phyloP scores from a whole-genome alignment of 2,797 vertebrate species.

The Otus scops region DNA sequence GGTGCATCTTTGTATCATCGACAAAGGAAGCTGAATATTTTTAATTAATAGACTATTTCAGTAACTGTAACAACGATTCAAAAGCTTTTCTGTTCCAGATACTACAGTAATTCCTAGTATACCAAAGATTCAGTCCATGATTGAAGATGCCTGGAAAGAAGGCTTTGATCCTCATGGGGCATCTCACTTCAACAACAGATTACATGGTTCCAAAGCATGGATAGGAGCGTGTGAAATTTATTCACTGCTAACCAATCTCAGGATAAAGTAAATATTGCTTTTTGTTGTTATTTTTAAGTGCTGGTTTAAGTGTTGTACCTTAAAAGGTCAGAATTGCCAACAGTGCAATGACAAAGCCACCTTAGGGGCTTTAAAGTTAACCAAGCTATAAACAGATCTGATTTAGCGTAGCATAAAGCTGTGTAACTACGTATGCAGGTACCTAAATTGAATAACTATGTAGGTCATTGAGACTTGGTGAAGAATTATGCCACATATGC shows the following conservation, averaged over 20 bases:
- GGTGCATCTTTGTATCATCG: neutral
- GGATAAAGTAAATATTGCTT: constrained; percentile 81
- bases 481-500: neutral
- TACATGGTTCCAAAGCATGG: constrained; percentile 90
- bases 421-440: neutral
- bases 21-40: neutral
- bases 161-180: constrained; percentile 93
- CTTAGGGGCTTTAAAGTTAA: neutral
- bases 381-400: neutral
- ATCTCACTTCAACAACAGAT: constrained; percentile 83
- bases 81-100: constrained; percentile 69
- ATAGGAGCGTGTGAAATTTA: constrained; percentile 96
- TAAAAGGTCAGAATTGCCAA: neutral
- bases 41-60: neutral
- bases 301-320: neutral
- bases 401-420: neutral
- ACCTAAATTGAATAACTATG: neutral
- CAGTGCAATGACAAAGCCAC: neutral
- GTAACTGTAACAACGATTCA: neutral
- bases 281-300: neutral
- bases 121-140: constrained; percentile 88
- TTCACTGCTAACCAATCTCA: constrained; percentile 84
- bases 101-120: constrained; percentile 82
- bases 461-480: neutral
- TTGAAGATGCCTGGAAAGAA: constrained; percentile 91